Conservation (phyloP, 2,888 invertebrate species). For the Mayetiola destructor region DNA sequence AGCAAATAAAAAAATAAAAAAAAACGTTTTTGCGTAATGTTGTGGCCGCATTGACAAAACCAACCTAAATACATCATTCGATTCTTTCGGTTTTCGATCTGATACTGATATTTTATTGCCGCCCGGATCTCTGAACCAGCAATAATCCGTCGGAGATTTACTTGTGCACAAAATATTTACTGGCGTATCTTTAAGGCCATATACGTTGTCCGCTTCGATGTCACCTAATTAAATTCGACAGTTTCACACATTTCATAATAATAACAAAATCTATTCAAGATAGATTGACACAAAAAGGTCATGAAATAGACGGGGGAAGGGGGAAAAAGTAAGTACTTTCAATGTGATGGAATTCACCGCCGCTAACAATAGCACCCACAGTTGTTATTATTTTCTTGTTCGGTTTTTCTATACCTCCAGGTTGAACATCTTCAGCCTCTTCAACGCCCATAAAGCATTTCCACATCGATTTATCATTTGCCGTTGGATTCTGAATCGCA, state of each 20-base stretch:
- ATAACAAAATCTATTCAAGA: background rate
- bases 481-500: slow-evolving; percentile 34
- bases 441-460: slow-evolving; percentile 36
- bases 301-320: no score
- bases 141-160: slow-evolving; percentile 17
- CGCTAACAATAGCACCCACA: slow-evolving; percentile 12
- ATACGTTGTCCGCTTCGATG: slow-evolving; percentile 15
- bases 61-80: background rate
- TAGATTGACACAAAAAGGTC: background rate
- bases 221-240: background rate
- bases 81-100: background rate
- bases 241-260: background rate
- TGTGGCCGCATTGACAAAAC: background rate
- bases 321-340: background rate
- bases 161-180: slow-evolving; percentile 16
- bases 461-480: slow-evolving; percentile 36
- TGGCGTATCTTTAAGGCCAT: slow-evolving; percentile 6
- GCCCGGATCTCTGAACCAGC: slow-evolving; percentile 18
- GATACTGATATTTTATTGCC: slow-evolving; percentile 16
- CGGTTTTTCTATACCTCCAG: no score
- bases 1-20: background rate
- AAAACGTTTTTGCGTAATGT: background rate
- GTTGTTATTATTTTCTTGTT: no score
- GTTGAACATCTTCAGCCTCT: slow-evolving; percentile 19
- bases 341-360: background rate